Conservation (phyloP, 2,113 vertebrate species). For the Campylomormyrus tamandua region DNA sequence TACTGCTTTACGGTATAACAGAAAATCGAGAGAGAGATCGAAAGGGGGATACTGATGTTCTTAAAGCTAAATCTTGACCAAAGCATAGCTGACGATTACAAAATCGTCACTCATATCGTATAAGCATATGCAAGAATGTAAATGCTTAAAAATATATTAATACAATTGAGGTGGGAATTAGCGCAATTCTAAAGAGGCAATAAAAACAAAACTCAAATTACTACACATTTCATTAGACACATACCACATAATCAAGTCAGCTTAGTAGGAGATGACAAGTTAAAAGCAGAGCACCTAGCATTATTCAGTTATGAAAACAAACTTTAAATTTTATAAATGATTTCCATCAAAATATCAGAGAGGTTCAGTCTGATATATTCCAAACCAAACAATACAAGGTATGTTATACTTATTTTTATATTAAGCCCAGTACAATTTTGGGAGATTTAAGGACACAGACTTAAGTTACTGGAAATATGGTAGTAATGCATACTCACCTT, state of each 20-base stretch:
- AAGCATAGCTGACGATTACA: neutral
- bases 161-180: neutral
- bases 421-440: neutral
- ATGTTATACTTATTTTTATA: neutral
- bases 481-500: conserved; percentile 54
- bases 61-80: neutral
- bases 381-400: neutral
- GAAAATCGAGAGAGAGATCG: neutral
- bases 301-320: neutral
- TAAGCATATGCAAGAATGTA: neutral
- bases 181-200: neutral
- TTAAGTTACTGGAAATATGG: neutral
- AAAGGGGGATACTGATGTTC: neutral
- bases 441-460: neutral
- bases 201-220: neutral
- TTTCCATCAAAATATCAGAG: neutral
- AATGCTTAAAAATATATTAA: neutral
- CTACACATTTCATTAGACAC: neutral
- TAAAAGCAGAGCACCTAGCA: neutral
- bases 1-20: neutral
- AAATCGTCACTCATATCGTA: neutral
- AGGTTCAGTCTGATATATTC: neutral
- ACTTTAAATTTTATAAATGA: neutral
- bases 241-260: neutral
- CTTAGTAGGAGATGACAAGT: neutral